Evolutionary conservation across 2,888 invertebrate genomes (phyloP).

Genomic region (Branchipolynoe longqiensis): DNA sequence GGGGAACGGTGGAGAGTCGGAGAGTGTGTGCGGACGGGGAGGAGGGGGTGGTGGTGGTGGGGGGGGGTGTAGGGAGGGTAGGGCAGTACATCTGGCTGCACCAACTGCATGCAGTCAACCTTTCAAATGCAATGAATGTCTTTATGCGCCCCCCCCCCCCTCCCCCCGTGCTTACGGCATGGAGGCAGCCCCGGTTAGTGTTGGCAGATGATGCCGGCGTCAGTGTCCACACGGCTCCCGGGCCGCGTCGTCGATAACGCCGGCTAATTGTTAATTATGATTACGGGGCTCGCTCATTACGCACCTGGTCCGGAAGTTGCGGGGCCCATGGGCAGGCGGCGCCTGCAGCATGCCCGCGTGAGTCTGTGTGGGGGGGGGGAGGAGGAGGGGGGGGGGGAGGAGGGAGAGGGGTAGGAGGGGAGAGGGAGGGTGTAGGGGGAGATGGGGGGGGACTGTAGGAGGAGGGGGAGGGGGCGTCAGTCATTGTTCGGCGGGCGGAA

Average conservation of each 20-base stretch:
- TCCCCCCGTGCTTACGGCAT: too few relatives aligned
- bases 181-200: background rate
- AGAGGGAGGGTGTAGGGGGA: background rate
- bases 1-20: too few relatives aligned
- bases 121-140: too few relatives aligned
- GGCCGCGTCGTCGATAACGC: background rate
- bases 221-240: background rate
- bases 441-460: background rate
- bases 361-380: background rate
- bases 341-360: background rate
- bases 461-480: background rate
- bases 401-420: background rate
- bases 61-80: too few relatives aligned
- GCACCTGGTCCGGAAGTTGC: conserved; percentile 41
- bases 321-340: background rate
- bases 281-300: conserved; percentile 31
- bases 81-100: too few relatives aligned
- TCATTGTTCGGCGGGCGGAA: too few relatives aligned
- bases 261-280: conserved; percentile 45
- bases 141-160: too few relatives aligned
- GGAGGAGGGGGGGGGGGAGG: background rate
- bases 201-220: background rate
- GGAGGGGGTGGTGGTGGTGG: too few relatives aligned
- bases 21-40: too few relatives aligned
- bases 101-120: too few relatives aligned